Evolutionary conservation across 1,140 invertebrate species (phyloP).

Genomic region (Papilio machaon): DNA sequence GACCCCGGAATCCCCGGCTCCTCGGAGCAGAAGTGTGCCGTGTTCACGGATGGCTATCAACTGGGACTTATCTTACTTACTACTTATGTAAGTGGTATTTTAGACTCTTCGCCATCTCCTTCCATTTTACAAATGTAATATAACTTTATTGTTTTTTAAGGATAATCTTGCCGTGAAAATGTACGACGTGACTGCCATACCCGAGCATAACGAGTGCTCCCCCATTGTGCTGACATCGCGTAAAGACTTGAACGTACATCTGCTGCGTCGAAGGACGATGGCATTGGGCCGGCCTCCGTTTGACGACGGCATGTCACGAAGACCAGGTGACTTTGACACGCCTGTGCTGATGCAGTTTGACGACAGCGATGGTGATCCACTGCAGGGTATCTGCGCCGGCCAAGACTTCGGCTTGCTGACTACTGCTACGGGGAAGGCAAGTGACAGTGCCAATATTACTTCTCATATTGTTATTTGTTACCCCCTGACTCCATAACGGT

Average conservation of each 20-base stretch:
- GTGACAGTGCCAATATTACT: conserved; percentile 1
- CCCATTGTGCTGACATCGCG: conserved; percentile 77
- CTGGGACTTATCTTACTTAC: conserved; percentile 90
- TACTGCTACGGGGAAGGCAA: conserved; percentile 88
- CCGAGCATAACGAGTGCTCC: conserved; percentile 48
- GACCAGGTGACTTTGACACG: conserved; percentile 61
- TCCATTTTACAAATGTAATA: conserved; percentile 4
- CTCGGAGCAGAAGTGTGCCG: conserved; percentile 83
- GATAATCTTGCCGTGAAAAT: conserved; percentile 92
- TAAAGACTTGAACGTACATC: conserved; percentile 74
- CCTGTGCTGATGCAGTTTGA: conserved; percentile 70
- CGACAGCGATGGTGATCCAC: conserved; percentile 71
- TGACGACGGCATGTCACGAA: conserved; percentile 84
- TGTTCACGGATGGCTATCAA: conserved; percentile 93
- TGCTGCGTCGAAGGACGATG: conserved; percentile 87
- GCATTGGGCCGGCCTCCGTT: conserved; percentile 88
- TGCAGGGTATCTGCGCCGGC: conserved; percentile 83
- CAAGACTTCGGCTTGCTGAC: conserved; percentile 93
- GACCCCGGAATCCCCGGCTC: conserved; percentile 84
- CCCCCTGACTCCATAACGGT: background rate
- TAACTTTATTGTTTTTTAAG: conserved; percentile 73
- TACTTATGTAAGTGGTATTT: conserved; percentile 87
- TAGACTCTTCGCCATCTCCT: background rate
- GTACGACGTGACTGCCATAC: conserved; percentile 85
- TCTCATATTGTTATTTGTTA: too few relatives aligned